These are phyloP conservation scores for Siniperca undulata DNA, from an alignment of 2,797 vertebrate genomes.

Conservation along the genomic window DNA sequence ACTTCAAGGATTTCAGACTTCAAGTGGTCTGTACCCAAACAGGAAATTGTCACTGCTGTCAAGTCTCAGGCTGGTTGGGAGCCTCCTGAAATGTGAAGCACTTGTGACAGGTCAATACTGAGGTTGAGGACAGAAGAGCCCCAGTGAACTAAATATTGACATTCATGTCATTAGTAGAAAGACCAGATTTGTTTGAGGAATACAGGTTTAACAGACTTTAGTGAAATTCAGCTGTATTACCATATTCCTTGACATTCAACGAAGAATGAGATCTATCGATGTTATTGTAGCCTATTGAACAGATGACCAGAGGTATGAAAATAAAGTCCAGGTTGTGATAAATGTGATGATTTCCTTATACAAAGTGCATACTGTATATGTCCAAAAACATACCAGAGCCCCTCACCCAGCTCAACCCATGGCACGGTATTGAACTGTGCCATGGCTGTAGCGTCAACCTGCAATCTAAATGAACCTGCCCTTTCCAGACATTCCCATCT, in stretches of 20 bases:
- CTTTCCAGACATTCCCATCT: constrained; percentile 55
- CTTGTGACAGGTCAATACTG: constrained; percentile 12
- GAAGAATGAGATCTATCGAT: background rate
- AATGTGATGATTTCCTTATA: background rate
- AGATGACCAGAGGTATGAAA: background rate
- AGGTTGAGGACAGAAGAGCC: background rate
- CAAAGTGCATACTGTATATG: background rate
- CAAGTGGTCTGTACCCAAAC: background rate
- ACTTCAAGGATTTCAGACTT: constrained; percentile 6
- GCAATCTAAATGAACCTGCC: constrained; percentile 57
- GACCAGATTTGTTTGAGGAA: background rate
- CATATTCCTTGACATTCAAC: too few relatives aligned
- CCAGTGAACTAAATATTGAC: background rate
- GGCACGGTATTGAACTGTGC: background rate
- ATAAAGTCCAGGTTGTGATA: background rate
- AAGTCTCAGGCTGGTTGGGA: background rate
- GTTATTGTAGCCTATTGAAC: background rate
- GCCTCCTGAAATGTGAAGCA: constrained; percentile 1
- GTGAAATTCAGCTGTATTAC: background rate
- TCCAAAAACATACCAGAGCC: constrained; percentile 21
- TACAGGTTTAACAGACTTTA: background rate
- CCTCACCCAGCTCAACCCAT: constrained; percentile 21
- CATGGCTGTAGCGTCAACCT: constrained; percentile 43
- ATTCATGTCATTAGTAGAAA: background rate
- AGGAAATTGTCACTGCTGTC: background rate